A percentile compares a stretch with the other conserved stretches of the same genome.
Conservation (phyloP, 2,888 invertebrate species). For the Tenthredo scrophulariae region DNA sequence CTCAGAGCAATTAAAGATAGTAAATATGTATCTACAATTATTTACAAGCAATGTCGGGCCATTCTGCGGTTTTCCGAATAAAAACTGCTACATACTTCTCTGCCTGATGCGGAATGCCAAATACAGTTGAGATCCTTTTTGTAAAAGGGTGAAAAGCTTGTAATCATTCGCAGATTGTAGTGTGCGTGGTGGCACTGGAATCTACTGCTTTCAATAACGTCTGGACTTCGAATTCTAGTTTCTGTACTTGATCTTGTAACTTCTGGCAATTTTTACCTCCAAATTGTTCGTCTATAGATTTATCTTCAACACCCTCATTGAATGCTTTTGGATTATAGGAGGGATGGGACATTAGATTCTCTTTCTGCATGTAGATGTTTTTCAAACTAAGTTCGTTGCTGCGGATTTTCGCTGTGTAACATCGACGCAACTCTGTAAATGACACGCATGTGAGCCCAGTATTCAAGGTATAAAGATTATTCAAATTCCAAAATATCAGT, state of each 20-base stretch:
- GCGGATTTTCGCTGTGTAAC: conserved; percentile 64
- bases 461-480: neutral
- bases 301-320: neutral
- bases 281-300: neutral
- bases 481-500: neutral
- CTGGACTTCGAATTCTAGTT: conserved; percentile 70
- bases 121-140: neutral
- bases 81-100: neutral
- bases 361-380: conserved; percentile 25
- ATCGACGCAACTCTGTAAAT: conserved; percentile 68
- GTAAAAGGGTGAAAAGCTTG: neutral
- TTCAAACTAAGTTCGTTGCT: conserved; percentile 50
- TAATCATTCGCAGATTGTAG: conserved; percentile 17
- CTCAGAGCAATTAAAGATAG: neutral
- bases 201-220: conserved; percentile 61
- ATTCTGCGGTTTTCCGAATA: neutral
- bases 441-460: neutral
- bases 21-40: conserved; percentile 22
- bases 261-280: conserved; percentile 59
- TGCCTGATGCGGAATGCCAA: neutral
- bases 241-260: conserved; percentile 67
- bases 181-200: neutral
- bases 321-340: neutral
- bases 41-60: conserved; percentile 12
- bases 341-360: neutral